A percentile compares a stretch with the other conserved stretches of the same genome.
Conservation (phyloP, 2,888 invertebrate species). For the Andrena camellia region DNA sequence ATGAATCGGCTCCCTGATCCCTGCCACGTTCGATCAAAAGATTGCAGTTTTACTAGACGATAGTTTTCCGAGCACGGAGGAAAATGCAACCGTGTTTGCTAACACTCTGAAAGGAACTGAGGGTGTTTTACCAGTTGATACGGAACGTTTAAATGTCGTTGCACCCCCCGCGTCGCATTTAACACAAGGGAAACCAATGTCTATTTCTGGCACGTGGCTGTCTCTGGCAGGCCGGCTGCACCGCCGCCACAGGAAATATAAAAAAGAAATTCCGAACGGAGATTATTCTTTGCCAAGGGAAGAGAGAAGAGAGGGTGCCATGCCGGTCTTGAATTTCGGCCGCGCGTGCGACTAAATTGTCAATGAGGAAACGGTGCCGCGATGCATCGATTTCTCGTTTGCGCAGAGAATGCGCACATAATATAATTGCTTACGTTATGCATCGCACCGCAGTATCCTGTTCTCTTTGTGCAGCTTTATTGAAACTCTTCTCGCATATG, state of each 20-base stretch:
- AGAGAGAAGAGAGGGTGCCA: too few relatives aligned
- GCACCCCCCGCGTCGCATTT: constrained; percentile 79
- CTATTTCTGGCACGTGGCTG: constrained; percentile 81
- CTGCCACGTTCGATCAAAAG: neutral
- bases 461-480: constrained; percentile 42
- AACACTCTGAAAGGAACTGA: constrained; percentile 66
- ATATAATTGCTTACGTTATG: constrained; percentile 23
- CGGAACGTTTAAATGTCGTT: constrained; percentile 75
- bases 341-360: neutral
- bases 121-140: constrained; percentile 61
- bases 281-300: neutral
- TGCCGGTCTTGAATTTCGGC: neutral
- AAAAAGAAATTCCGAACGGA: constrained; percentile 19
- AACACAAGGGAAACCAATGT: constrained; percentile 68
- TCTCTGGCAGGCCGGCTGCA: constrained; percentile 16
- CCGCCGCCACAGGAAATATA: constrained; percentile 26
- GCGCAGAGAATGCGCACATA: neutral
- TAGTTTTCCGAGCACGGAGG: neutral
- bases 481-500: constrained; percentile 46
- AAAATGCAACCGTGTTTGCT: constrained; percentile 18
- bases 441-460: constrained; percentile 40
- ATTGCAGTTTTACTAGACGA: constrained; percentile 9
- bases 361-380: neutral
- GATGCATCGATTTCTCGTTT: neutral
- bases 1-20: constrained; percentile 37